A percentile compares a stretch with the other conserved stretches of the same genome.
phyloP scores from a whole-genome alignment of 2,888 invertebrate genomes.

The Aphodius sticticus region DNA sequence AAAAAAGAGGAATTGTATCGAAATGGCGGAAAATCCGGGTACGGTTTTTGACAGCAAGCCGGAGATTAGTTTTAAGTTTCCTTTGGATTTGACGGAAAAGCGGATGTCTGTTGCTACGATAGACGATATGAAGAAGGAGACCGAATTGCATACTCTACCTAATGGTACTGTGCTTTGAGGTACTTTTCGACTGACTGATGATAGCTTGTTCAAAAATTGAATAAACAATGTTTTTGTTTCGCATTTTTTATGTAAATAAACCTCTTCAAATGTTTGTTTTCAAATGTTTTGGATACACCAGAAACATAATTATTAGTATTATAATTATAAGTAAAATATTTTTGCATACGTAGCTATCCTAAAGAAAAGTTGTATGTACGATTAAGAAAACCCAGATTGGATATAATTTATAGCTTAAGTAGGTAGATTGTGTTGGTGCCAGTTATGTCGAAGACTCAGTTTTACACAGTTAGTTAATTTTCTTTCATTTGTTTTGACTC shows the following conservation, averaged over 20 bases:
- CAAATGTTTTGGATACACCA: no score
- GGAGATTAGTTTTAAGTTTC: constrained; percentile 69
- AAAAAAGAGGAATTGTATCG: constrained; percentile 43
- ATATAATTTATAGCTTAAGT: no score
- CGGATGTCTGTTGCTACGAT: constrained; percentile 59
- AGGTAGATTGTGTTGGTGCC: no score
- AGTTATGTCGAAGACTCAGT: no score
- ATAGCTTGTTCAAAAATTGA: not conserved
- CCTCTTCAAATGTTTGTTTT: no score
- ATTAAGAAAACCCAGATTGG: no score
- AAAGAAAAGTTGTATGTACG: no score
- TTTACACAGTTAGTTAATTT: no score
- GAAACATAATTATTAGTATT: no score
- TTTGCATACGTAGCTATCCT: no score
- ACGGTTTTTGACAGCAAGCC: constrained; percentile 58
- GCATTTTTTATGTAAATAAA: not conserved
- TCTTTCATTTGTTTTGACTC: no score
- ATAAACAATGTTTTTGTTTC: not conserved
- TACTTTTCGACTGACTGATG: constrained; percentile 25
- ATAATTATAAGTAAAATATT: no score
- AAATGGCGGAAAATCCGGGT: constrained; percentile 54
- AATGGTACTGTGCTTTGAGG: constrained; percentile 55
- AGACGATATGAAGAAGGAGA: constrained; percentile 59
- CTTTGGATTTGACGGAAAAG: constrained; percentile 59
- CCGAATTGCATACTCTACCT: constrained; percentile 51